A percentile compares a stretch with the other conserved stretches of the same genome.
phyloP scores from a whole-genome alignment of 1,140 invertebrate genomes.

The Bombus balteatus region DNA sequence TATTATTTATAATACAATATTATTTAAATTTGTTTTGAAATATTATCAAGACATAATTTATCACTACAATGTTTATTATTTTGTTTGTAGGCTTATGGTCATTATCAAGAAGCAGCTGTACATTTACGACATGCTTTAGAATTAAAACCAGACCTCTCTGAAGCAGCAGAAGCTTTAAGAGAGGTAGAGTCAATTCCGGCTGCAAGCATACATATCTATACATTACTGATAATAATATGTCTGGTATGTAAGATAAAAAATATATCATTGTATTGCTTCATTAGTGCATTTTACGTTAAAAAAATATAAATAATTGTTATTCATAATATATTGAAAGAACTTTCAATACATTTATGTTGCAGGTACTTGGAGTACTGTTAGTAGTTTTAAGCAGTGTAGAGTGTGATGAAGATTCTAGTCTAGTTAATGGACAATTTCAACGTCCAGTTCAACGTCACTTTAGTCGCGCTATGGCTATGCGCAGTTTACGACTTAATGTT shows the following conservation, averaged over 20 bases:
- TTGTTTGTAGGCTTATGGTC: slow-evolving; percentile 87
- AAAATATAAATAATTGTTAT: slow-evolving; percentile 38
- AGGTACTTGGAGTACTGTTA: slow-evolving; percentile 91
- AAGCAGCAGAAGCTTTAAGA: slow-evolving; percentile 89
- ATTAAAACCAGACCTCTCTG: slow-evolving; percentile 91
- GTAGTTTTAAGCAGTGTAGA: slow-evolving; percentile 89
- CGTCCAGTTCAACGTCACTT: slow-evolving; percentile 90
- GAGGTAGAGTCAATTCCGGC: slow-evolving; percentile 90
- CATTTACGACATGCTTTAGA: slow-evolving; percentile 92
- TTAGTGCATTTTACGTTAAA: background rate
- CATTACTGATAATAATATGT: slow-evolving; percentile 92
- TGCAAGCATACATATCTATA: slow-evolving; percentile 90
- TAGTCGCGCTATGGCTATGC: slow-evolving; percentile 93
- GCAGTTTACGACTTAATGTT: slow-evolving; percentile 86
- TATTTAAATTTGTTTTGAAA: slow-evolving; percentile 1
- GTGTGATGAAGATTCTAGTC: slow-evolving; percentile 83
- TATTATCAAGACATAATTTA: background rate
- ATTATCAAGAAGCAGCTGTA: slow-evolving; percentile 91
- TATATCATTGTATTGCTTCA: background rate
- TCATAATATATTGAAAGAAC: slow-evolving; percentile 34
- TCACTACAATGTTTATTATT: background rate
- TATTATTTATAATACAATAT: background rate
- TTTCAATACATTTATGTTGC: slow-evolving; percentile 58
- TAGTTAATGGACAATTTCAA: slow-evolving; percentile 84
- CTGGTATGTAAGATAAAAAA: slow-evolving; percentile 84